Base-by-base conservation (phyloP, 1,140 invertebrate genomes). In the Dreissena polymorpha region DNA sequence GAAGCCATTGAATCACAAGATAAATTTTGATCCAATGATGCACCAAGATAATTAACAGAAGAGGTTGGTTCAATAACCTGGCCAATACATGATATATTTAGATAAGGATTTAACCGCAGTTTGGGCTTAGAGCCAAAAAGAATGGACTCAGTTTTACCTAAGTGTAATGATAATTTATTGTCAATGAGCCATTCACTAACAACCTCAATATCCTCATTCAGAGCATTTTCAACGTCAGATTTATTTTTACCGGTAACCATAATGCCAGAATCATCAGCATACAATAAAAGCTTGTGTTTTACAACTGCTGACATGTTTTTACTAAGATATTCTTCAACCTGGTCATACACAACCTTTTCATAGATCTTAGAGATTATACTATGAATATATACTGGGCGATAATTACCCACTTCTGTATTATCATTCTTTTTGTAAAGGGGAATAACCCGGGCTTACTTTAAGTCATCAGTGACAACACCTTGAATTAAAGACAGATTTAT, bases 91-190 rank as follows among this genome's bases (percentile, higher is more conserved):
- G 10, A 51, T 27, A 79, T 50, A 64, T 76, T 60, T 21, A 84
- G 39, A 39, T 70, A 10, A 21, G 63, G 10, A 49, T 60, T 13
- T 57, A 50, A 64, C n/a, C 25, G 25, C 14, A 85, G 12, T 68
- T 72, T 85, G 2, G n/a, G 16, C 68, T 85, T 76, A 14, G 84
- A 63, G 12, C 72, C 78, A 68, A 85, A 82, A 0, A 85, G 13
- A 29, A 85, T 82, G 23, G 65, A 78, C 39, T 85, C 84, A 5
- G 78, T 85, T 70, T 85, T 85, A 18, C 84, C 79, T 18, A 85
- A 67, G 53, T 86, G 74, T 18, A 86, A 49, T 23, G 74, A 78
- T 18, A 85, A 51, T 50, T 81, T 85, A 49, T 85, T 82, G 72
- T 75, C 67, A n/a, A 80, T 25, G 0, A 82, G 68, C 78, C 78